Base-by-base conservation (phyloP, 2,888 invertebrate genomes). In the Silvanus unidentatus region DNA sequence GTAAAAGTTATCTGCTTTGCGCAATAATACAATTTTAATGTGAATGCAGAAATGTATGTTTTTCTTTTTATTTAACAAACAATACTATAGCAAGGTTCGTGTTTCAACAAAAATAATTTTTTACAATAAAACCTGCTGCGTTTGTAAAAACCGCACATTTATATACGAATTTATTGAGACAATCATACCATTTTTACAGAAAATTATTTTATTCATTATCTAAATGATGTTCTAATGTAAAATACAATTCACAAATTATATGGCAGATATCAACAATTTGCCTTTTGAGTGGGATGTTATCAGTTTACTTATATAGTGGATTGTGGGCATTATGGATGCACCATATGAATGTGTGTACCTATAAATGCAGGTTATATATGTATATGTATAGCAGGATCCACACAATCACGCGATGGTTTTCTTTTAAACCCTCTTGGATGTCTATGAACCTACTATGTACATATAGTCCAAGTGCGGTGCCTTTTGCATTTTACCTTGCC, bases 401-500 rank as follows among this genome's bases (percentile, higher is more conserved):
- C n/a, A n/a, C 32, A 4, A 47, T 50, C 53, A 53, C 53, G 53
- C 53, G 43, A 52, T 49, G 28, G 44, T 28, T 22, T 45, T 41
- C 29, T 45, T 45, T 34, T 40, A 32, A 29, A 37, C n/a, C 3
- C 5, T 32, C 13, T 37, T 37, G 37, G n/a, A 16, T n/a, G 35
- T 12, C n/a, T n/a, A n/a, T n/a, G n/a, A n/a, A n/a, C n/a, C n/a
- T 22, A 8, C 4, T 22, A 22, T 8, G 8, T 8, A 22, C 38
- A 15, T 12, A 22, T 22, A 22, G 22, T 5, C 22, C 22, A 22
- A 14, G 13, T 38, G 49, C 58, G 55, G 57, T 57, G 47, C 55
- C 55, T 57, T 53, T 58, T 50, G 53, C 47, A 47, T 47, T 39
- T 46, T 39, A 40, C 43, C 40, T 47, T 50, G 47, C 57, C 49